phyloP scores from a whole-genome alignment of 2,888 invertebrate species.

The Erebia palarica region DNA sequence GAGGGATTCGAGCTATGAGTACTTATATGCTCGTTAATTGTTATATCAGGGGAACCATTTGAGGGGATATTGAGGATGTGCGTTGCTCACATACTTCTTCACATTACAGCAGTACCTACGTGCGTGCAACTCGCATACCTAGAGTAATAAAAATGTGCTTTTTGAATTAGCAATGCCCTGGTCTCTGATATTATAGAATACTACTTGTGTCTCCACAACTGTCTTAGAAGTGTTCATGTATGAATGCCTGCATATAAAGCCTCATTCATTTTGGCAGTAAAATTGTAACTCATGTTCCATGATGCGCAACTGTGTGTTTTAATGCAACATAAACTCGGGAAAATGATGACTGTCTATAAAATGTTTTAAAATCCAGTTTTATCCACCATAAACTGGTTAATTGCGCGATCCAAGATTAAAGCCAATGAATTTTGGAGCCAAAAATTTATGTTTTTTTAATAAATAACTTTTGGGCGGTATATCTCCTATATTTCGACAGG shows the following conservation, averaged over 20 bases:
- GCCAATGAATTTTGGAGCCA: slow-evolving; percentile 21
- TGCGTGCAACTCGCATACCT: too few species aligned
- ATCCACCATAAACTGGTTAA: slow-evolving; percentile 46
- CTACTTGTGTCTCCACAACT: too few species aligned
- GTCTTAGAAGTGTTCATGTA: too few species aligned
- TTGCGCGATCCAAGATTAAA: slow-evolving; percentile 34
- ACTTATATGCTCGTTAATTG: too few species aligned
- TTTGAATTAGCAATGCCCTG: too few species aligned
- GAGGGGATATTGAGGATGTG: too few species aligned
- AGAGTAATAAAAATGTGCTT: too few species aligned
- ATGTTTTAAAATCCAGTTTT: slow-evolving; percentile 45
- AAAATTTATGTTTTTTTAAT: slow-evolving; percentile 18
- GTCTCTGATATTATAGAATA: too few species aligned
- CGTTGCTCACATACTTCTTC: too few species aligned
- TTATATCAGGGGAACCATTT: too few species aligned
- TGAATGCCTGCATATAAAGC: neutral
- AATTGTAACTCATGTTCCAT: slow-evolving; percentile 41
- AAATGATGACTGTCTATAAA: slow-evolving; percentile 46
- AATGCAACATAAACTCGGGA: slow-evolving; percentile 40
- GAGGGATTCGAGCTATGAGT: too few species aligned
- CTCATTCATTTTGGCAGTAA: slow-evolving; percentile 31
- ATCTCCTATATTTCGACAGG: slow-evolving; percentile 5
- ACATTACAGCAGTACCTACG: too few species aligned
- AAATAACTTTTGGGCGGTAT: neutral
- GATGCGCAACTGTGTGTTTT: slow-evolving; percentile 36